These are phyloP conservation scores for Hypomecis atomaria DNA, from an alignment of 2,888 invertebrate genomes.

Conservation along the genomic window DNA sequence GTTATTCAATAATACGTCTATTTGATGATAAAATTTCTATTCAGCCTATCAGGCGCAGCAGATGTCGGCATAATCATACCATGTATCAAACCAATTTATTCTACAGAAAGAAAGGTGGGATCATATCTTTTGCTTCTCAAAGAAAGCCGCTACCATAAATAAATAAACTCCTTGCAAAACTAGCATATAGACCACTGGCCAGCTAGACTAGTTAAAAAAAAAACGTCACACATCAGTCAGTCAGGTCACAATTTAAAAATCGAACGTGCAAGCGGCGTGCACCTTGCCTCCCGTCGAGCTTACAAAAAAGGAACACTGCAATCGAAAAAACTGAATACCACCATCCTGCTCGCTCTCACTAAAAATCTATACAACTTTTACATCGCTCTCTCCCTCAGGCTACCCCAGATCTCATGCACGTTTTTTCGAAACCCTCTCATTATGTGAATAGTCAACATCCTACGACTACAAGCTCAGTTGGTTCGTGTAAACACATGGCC, in stretches of 20 bases:
- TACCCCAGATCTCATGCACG: conserved; percentile 67
- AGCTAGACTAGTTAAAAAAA: conserved; percentile 18
- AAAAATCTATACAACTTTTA: conserved; percentile 37
- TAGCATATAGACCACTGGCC: conserved; percentile 16
- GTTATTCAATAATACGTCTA: conserved; percentile 6
- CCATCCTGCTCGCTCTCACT: conserved; percentile 52
- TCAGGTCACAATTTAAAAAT: conserved; percentile 75
- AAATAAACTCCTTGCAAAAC: conserved; percentile 12
- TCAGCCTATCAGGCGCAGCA: conserved; percentile 3
- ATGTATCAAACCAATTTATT: conserved; percentile 13
- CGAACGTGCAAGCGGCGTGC: conserved; percentile 62
- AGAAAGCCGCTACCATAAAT: conserved; percentile 34
- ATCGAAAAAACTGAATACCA: conserved; percentile 60
- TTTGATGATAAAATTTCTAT: conserved; percentile 10
- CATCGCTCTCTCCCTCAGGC: conserved; percentile 55
- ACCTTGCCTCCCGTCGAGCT: conserved; percentile 81
- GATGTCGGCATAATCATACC: conserved; percentile 3
- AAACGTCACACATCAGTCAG: conserved; percentile 73
- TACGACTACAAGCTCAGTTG: conserved; percentile 54
- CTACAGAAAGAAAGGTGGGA: conserved; percentile 6
- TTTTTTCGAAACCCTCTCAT: conserved; percentile 79
- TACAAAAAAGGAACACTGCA: conserved; percentile 70
- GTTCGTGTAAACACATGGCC: conserved; percentile 55
- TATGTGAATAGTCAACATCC: conserved; percentile 72
- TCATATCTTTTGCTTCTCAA: conserved; percentile 33